A percentile compares a stretch with the other conserved stretches of the same genome.
These are phyloP conservation scores for Podarcis siculus DNA, from an alignment of 2,797 vertebrate species.

Conservation along the genomic window DNA sequence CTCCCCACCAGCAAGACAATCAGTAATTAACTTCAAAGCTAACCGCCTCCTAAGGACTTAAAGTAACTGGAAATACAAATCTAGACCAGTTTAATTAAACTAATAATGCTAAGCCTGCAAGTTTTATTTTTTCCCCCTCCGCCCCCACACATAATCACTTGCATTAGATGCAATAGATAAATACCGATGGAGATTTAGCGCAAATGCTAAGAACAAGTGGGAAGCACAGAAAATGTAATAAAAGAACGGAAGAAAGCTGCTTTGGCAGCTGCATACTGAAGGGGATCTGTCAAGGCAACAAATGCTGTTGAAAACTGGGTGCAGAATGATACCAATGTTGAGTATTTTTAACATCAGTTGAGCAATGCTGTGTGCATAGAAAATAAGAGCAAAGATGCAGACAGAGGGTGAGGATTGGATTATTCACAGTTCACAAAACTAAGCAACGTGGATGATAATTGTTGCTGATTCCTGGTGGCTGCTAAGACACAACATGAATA, in stretches of 20 bases:
- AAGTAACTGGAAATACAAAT: conserved; percentile 19
- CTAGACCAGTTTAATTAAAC: conserved; percentile 28
- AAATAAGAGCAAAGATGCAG: not conserved
- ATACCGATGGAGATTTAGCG: not conserved
- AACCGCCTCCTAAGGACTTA: not conserved
- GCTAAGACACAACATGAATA: not conserved
- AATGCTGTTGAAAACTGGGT: not conserved
- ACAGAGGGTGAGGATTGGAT: not conserved
- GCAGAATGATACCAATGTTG: not conserved
- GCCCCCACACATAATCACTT: not conserved
- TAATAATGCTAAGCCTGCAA: not conserved
- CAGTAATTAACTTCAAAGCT: conserved; percentile 29
- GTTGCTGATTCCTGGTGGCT: not conserved
- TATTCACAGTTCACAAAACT: not conserved
- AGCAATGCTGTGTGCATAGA: not conserved
- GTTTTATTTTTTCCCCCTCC: too few relatives aligned
- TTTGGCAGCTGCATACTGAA: conserved; percentile 1
- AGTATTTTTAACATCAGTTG: not conserved
- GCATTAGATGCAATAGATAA: not conserved
- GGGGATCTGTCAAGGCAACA: not conserved
- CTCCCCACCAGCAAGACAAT: not conserved
- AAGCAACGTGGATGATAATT: not conserved
- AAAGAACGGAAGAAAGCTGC: not conserved
- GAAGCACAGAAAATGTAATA: not conserved
- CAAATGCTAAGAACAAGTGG: not conserved